A percentile compares a stretch with the other conserved stretches of the same genome.
These are phyloP conservation scores for Mus spicilegus DNA, from an alignment of 2,113 vertebrate species.

Conservation along the genomic window DNA sequence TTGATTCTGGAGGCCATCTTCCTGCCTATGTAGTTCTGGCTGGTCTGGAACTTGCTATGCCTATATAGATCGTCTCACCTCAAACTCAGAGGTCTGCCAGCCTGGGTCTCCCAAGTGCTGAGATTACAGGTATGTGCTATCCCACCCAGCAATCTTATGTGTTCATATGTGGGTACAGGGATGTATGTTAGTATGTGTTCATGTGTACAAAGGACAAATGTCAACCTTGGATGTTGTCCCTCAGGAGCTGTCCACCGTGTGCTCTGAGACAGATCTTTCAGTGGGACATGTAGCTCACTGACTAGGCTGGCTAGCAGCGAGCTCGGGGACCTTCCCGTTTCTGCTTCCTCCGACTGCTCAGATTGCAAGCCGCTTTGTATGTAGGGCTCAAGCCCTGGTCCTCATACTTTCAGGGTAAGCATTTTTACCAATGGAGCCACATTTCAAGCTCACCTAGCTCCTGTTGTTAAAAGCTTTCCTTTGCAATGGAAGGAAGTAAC, in stretches of 20 bases:
- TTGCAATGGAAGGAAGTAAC: background rate
- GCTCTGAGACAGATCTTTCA: background rate
- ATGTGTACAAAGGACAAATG: background rate
- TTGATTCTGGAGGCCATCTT: background rate
- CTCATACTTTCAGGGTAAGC: too few species aligned
- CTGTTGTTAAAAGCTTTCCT: background rate
- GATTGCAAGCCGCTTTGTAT: background rate
- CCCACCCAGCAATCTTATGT: background rate
- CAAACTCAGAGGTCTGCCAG: background rate
- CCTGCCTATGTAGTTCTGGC: background rate
- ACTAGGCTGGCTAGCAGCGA: background rate
- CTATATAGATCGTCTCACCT: background rate
- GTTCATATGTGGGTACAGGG: background rate
- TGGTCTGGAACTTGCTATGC: background rate
- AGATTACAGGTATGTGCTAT: background rate
- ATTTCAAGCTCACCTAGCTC: background rate
- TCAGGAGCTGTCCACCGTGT: background rate
- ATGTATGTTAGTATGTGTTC: background rate
- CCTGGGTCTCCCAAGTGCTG: background rate
- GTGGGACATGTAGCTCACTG: background rate
- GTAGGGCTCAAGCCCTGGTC: background rate
- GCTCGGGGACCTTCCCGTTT: background rate
- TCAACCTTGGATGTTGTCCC: background rate
- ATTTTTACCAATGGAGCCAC: background rate
- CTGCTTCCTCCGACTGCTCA: background rate